Evolutionary conservation across 2,888 invertebrate species (phyloP).

Genomic region (Dyspetes luteomarginatus): DNA sequence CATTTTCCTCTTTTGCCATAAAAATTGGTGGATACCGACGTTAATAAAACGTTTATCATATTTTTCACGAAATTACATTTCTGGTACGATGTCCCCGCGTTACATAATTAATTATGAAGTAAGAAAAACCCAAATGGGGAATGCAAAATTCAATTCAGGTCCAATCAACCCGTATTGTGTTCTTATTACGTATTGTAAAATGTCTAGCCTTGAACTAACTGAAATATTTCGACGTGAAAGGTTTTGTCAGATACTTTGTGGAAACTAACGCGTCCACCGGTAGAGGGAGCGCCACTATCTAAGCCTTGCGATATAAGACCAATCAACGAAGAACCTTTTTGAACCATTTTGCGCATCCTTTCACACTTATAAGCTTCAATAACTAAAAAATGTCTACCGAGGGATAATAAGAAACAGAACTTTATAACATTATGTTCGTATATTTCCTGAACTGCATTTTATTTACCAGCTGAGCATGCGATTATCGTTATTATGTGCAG

Average conservation of each 20-base stretch:
- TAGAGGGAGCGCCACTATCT: no score
- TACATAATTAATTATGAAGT: not conserved
- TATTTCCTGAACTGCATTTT: constrained; percentile 15
- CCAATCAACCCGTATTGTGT: not conserved
- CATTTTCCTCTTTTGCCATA: no score
- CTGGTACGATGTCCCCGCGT: no score
- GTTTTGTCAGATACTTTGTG: no score
- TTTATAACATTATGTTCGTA: not conserved
- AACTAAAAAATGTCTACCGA: not conserved
- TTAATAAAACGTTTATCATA: no score
- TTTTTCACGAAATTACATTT: no score
- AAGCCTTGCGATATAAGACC: no score
- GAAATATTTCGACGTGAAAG: not conserved
- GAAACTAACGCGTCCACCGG: no score
- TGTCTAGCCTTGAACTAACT: not conserved
- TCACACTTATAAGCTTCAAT: not conserved
- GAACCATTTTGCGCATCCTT: no score
- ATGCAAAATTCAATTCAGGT: not conserved
- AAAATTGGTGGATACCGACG: no score
- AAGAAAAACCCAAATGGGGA: not conserved
- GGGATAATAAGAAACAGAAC: not conserved
- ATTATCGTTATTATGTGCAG: not conserved
- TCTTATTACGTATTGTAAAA: not conserved
- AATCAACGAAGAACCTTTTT: no score
- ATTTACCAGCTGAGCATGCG: not conserved